Conservation (phyloP, 2,888 invertebrate species). For the Oscheius onirici region DNA sequence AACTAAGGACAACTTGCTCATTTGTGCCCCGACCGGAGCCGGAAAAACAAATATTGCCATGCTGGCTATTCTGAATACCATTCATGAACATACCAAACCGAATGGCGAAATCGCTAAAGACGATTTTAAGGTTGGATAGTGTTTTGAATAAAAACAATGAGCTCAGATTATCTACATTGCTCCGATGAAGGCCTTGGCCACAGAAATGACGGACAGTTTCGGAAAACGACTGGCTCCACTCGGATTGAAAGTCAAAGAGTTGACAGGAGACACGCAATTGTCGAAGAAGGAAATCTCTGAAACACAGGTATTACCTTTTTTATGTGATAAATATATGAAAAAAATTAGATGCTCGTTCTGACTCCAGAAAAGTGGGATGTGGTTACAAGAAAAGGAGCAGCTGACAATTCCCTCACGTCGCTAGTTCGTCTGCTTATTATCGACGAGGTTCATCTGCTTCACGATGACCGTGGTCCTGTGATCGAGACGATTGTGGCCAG, state of each 20-base stretch:
- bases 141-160: not conserved
- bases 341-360: constrained; percentile 85
- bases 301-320: constrained; percentile 80
- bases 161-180: constrained; percentile 93
- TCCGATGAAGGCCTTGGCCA: constrained; percentile 98
- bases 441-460: constrained; percentile 94
- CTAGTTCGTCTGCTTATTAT: constrained; percentile 92
- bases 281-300: constrained; percentile 91
- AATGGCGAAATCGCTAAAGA: constrained; percentile 85
- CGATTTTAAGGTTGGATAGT: constrained; percentile 84
- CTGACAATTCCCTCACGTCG: constrained; percentile 87
- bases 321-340: not conserved
- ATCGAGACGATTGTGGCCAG: constrained; percentile 95
- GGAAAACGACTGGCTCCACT: constrained; percentile 80
- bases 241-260: constrained; percentile 84
- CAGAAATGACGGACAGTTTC: constrained; percentile 92
- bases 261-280: constrained; percentile 98
- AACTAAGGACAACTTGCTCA: constrained; percentile 93
- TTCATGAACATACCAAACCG: constrained; percentile 82
- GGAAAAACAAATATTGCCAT: constrained; percentile 99
- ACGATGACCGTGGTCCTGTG: constrained; percentile 95
- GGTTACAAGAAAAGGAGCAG: constrained; percentile 87
- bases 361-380: constrained; percentile 99
- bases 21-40: constrained; percentile 98
- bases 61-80: constrained; percentile 88